Evolutionary conservation across 2,113 vertebrate species (phyloP).

Genomic region (Antechinus stuartii): DNA sequence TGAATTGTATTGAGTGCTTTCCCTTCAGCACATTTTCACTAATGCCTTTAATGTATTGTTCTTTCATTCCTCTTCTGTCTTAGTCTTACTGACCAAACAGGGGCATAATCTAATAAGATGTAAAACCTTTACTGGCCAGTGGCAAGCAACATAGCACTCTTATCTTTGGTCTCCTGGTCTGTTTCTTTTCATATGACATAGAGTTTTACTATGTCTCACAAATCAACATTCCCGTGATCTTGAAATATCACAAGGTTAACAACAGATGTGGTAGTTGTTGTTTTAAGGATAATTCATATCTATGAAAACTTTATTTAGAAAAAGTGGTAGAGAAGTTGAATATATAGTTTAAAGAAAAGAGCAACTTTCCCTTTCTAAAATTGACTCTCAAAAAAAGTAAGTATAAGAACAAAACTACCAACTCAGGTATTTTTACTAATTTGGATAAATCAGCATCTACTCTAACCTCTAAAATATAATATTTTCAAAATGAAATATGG

Average conservation of each 20-base stretch:
- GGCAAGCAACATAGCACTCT: constrained; percentile 65
- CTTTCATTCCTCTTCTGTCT: constrained; percentile 40
- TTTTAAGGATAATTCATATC: background rate
- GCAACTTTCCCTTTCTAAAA: constrained; percentile 40
- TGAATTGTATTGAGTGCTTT: constrained; percentile 34
- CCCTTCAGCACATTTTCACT: constrained; percentile 22
- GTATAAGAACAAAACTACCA: constrained; percentile 23
- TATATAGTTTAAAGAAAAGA: constrained; percentile 26
- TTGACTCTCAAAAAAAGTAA: constrained; percentile 36
- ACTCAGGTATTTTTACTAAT: background rate
- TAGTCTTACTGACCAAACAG: constrained; percentile 53
- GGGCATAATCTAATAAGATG: constrained; percentile 22
- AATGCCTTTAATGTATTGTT: constrained; percentile 57
- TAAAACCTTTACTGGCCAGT: constrained; percentile 58
- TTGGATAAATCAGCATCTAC: constrained; percentile 40
- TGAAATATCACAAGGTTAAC: constrained; percentile 41
- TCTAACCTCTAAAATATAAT: constrained; percentile 20
- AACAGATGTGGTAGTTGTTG: constrained; percentile 4
- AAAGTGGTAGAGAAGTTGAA: constrained; percentile 41
- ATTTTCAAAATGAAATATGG: constrained; percentile 33
- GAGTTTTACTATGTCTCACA: constrained; percentile 67
- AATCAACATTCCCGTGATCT: constrained; percentile 38
- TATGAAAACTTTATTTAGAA: background rate
- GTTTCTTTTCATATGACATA: constrained; percentile 75
- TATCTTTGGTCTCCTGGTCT: constrained; percentile 73